Evolutionary conservation across 2,888 invertebrate genomes (phyloP).

Genomic region (Phortica magna): DNA sequence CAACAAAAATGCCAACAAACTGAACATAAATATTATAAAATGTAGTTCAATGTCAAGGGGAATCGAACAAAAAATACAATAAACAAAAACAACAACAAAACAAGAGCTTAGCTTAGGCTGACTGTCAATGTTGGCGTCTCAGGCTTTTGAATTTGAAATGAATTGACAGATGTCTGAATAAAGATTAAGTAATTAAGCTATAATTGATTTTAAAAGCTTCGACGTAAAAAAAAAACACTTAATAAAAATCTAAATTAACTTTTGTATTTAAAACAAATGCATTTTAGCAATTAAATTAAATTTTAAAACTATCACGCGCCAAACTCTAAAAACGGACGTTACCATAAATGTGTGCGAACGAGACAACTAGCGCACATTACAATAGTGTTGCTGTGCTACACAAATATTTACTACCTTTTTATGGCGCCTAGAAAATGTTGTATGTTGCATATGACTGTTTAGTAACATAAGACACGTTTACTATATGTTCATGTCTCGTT

Average conservation of each 20-base stretch:
- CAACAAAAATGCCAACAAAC: constrained; percentile 36
- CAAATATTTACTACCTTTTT: too few relatives aligned
- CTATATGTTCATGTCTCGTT: too few relatives aligned
- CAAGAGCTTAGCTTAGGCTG: neutral
- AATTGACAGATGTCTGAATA: too few relatives aligned
- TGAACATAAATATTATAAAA: constrained; percentile 37
- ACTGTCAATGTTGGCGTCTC: neutral
- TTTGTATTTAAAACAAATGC: neutral
- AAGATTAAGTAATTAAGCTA: too few relatives aligned
- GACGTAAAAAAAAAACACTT: too few relatives aligned
- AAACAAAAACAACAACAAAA: neutral
- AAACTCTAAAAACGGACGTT: too few relatives aligned
- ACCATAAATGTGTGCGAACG: neutral
- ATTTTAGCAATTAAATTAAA: too few relatives aligned
- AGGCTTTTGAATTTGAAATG: neutral
- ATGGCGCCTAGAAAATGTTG: constrained; percentile 46
- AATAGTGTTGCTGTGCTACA: neutral
- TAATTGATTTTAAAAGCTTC: too few relatives aligned
- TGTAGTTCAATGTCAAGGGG: constrained; percentile 41
- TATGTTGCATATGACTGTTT: neutral
- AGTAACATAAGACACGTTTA: too few relatives aligned
- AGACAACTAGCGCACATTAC: neutral
- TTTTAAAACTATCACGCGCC: too few relatives aligned
- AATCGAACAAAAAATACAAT: neutral
- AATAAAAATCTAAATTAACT: neutral